A percentile compares a stretch with the other conserved stretches of the same genome.
phyloP scores from a whole-genome alignment of 2,113 vertebrate species.

The Aramus guarauna region DNA sequence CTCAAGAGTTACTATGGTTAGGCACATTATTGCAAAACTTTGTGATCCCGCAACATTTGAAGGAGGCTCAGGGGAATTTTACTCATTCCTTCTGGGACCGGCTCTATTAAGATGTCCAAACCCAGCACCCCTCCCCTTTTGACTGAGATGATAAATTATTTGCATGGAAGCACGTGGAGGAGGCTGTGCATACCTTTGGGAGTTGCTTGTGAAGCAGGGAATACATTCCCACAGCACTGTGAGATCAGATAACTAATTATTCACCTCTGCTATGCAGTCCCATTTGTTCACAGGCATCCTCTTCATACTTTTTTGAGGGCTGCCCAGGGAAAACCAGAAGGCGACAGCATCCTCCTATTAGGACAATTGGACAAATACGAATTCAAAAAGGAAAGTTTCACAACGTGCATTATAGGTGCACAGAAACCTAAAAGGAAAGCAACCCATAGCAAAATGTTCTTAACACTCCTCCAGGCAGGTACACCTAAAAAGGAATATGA shows the following conservation, averaged over 20 bases:
- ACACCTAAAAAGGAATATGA: background rate
- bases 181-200: background rate
- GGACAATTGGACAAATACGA: background rate
- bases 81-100: background rate
- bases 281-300: background rate
- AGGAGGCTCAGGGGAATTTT: background rate
- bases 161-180: background rate
- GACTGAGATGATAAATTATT: background rate
- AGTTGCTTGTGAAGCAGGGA: background rate
- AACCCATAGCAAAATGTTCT: background rate
- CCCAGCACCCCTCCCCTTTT: accelerated
- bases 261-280: background rate
- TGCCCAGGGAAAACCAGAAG: background rate
- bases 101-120: background rate
- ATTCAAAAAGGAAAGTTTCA: background rate
- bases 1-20: background rate
- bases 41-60: background rate
- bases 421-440: background rate
- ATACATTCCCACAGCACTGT: background rate
- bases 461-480: background rate
- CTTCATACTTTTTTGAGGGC: background rate
- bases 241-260: background rate
- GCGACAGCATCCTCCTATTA: background rate
- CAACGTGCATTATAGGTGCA: background rate
- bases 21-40: background rate